These are phyloP conservation scores for Diplodus puntazzo DNA, from an alignment of 2,797 vertebrate species.

Conservation along the genomic window DNA sequence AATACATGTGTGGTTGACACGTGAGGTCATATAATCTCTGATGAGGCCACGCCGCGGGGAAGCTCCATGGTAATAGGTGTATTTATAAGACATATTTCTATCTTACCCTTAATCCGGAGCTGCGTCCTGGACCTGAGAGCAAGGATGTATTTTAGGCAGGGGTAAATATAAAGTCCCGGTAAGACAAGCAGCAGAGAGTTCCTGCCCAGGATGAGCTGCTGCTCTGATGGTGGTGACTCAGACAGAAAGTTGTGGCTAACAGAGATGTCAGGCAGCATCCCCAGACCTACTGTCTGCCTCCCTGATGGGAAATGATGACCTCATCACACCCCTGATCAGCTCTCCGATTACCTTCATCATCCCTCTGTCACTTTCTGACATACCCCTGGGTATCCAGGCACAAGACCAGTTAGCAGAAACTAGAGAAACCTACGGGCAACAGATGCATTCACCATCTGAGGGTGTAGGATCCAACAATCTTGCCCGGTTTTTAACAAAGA, in stretches of 20 bases:
- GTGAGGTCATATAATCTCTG: constrained; percentile 40
- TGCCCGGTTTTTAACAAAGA: neutral
- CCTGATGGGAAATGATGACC: constrained; percentile 22
- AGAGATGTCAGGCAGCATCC: constrained; percentile 41
- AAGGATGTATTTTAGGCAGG: constrained; percentile 79
- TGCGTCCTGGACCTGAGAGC: constrained; percentile 58
- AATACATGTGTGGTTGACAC: constrained; percentile 35
- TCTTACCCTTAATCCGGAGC: constrained; percentile 59
- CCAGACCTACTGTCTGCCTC: constrained; percentile 26
- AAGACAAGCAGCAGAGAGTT: constrained; percentile 44
- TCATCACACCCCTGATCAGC: neutral
- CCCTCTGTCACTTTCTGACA: too few relatives aligned
- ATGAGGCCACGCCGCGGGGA: constrained; percentile 11
- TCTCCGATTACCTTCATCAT: constrained; percentile 6
- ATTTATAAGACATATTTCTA: constrained; percentile 71
- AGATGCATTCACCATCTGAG: neutral
- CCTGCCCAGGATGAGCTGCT: constrained; percentile 38
- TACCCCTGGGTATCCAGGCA: neutral
- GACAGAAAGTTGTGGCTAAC: constrained; percentile 15
- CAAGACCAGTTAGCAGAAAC: neutral
- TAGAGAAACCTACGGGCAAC: neutral
- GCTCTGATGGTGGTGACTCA: constrained; percentile 35
- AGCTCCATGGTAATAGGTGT: constrained; percentile 41
- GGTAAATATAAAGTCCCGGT: constrained; percentile 74
- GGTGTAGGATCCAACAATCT: neutral